phyloP scores from a whole-genome alignment of 2,888 invertebrate genomes.

The Nebria brevicollis region DNA sequence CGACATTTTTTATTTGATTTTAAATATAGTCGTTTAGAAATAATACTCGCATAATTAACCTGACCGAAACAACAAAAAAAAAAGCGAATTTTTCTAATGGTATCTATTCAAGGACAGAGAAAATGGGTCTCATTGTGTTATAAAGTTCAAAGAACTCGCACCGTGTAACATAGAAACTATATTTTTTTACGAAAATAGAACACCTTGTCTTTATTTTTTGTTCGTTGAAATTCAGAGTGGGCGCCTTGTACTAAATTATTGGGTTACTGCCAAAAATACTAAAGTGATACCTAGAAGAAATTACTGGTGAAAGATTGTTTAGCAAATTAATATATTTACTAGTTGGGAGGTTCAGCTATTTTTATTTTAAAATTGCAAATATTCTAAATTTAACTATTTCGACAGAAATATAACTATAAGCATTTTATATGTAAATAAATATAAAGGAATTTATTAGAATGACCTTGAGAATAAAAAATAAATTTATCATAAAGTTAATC shows the following conservation, averaged over 20 bases:
- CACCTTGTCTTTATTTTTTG: slow-evolving; percentile 18
- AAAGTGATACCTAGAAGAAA: background rate
- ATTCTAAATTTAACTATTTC: no score
- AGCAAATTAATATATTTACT: background rate
- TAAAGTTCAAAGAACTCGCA: slow-evolving; percentile 39
- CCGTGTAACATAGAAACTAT: background rate
- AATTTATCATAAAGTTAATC: background rate
- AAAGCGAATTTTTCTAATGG: slow-evolving; percentile 18
- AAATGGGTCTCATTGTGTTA: slow-evolving; percentile 39
- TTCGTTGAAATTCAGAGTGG: background rate
- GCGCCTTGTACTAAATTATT: background rate
- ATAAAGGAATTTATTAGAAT: no score
- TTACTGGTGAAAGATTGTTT: background rate
- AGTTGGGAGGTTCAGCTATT: background rate
- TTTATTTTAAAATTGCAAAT: background rate
- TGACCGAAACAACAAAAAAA: background rate
- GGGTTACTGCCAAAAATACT: background rate
- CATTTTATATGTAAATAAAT: no score
- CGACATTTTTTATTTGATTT: slow-evolving; percentile 18
- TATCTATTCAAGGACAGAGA: slow-evolving; percentile 36
- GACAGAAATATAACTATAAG: no score
- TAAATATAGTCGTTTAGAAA: slow-evolving; percentile 8
- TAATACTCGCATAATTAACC: slow-evolving; percentile 2
- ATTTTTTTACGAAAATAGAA: background rate
- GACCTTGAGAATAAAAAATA: no score